Evolutionary conservation across 2,113 vertebrate genomes (phyloP), one percentile per base, ranked within the genome.

Genomic region (Ptychochromis oligacanthus): DNA sequence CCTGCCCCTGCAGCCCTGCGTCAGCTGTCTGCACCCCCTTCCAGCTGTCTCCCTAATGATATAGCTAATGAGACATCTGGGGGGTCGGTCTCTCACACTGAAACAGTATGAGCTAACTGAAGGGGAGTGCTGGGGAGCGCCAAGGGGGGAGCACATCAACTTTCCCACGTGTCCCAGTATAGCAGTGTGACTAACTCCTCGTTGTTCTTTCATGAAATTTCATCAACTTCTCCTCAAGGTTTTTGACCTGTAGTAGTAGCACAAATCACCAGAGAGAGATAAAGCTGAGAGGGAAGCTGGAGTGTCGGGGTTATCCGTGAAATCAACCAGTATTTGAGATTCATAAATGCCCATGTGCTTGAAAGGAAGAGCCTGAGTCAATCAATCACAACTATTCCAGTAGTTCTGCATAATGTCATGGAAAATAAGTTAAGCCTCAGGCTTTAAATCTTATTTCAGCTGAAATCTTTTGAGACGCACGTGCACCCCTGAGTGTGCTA

Each of bases 51-150:
- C 80, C 31, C 92, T 95, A 95, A 95, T 94, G 94, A 95, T 95
- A 95, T 94, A 95, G 93, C 93, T 95, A 95, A 94, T 95, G 94
- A 94, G 93, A 94, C 94, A 94, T 95, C 94, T 94, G 93, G 93
- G 94, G 89, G 89, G 92, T 92, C 87, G 81, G 82, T 82, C 78
- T 87, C 86, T 72, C 89, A 79, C 89, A 85, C 82, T 20, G n/a
- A 52, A 57, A 85, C 82, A 65, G 56, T 87, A 54, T 86, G 89
- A 88, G 89, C 83, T 82, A 88, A 90, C 77, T 49, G 13, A 59
- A 24, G 61, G 70, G n/a, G 54, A 12, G n/a, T n/a, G 5, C 59
- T 24, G 61, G n/a, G 28, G 18, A 52, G 56, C 5, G 7, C 65
- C 26, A 22, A 26, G 57, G 54, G 85, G 77, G 75, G 26, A 13